Conservation (phyloP, 92 coral and sea anemone genomes). For the Porites rus region DNA sequence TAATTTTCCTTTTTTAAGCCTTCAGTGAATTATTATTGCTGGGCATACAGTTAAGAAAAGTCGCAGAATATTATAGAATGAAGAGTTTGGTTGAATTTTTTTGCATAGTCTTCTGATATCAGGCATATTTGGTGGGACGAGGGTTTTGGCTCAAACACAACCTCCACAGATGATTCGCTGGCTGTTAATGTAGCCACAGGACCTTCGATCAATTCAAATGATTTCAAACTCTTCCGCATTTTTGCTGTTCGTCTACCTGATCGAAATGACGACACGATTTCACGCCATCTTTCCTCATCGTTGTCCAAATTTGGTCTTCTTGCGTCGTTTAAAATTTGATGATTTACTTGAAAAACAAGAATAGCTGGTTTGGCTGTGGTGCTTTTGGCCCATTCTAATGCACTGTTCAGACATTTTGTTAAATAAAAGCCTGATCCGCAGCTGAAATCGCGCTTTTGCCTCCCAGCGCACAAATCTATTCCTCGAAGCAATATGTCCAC, state of each 20-base stretch:
- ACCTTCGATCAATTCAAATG: slow-evolving; percentile 57
- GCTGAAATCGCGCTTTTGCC: slow-evolving; percentile 71
- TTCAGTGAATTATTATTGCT: no score
- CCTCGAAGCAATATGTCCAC: slow-evolving; percentile 50
- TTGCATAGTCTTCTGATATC: slow-evolving; percentile 56
- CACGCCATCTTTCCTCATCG: slow-evolving; percentile 36
- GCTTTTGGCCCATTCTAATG: slow-evolving; percentile 46
- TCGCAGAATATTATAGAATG: neutral
- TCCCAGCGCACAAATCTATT: slow-evolving; percentile 45
- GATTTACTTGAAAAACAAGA: slow-evolving; percentile 44
- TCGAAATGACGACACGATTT: slow-evolving; percentile 47
- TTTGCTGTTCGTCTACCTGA: slow-evolving; percentile 41
- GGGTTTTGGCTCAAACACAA: slow-evolving; percentile 1
- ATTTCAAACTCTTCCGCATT: slow-evolving; percentile 26
- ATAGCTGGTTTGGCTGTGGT: slow-evolving; percentile 56
- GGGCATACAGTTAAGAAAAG: no score
- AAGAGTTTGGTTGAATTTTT: neutral
- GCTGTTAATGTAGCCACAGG: slow-evolving; percentile 35
- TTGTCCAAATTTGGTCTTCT: slow-evolving; percentile 6
- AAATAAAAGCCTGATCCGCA: slow-evolving; percentile 66
- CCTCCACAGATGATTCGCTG: neutral
- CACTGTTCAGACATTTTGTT: slow-evolving; percentile 20
- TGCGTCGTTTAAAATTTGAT: neutral
- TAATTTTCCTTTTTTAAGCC: no score
- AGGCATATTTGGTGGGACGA: slow-evolving; percentile 59